Conservation (phyloP, 2,888 invertebrate genomes). For the Agrochola lota region DNA sequence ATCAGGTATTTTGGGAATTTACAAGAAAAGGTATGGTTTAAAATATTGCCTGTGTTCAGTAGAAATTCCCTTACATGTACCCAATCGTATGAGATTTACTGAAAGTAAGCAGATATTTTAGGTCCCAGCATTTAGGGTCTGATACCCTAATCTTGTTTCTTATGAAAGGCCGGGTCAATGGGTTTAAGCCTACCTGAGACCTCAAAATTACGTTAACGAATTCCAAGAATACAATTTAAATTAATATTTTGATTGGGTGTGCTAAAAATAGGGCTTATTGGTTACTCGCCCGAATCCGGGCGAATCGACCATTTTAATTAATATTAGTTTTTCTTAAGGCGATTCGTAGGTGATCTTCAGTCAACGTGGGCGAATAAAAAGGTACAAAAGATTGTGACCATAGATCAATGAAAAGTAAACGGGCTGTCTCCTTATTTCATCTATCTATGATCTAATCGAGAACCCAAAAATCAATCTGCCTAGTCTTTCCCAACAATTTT, state of each 20-base stretch:
- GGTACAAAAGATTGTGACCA: not conserved
- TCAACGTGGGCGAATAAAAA: not conserved
- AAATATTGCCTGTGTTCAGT: not conserved
- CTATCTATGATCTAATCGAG: not conserved
- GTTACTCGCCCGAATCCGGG: too few species aligned
- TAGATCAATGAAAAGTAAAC: not conserved
- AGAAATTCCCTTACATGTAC: constrained; percentile 4
- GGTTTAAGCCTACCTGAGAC: constrained; percentile 40
- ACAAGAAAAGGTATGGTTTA: not conserved
- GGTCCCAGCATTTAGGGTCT: constrained; percentile 16
- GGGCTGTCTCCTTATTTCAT: too few species aligned
- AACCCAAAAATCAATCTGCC: too few species aligned
- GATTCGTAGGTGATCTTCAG: not conserved
- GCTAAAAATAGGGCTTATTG: not conserved
- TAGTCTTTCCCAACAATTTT: too few species aligned
- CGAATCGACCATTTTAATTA: too few species aligned
- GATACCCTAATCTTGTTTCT: constrained; percentile 28
- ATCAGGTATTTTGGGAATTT: not conserved
- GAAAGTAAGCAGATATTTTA: constrained; percentile 14
- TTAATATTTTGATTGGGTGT: not conserved
- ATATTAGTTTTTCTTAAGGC: too few species aligned
- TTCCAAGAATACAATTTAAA: not conserved
- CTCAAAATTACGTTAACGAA: constrained; percentile 27
- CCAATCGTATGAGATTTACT: constrained; percentile 34
- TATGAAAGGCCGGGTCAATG: constrained; percentile 20